These are phyloP conservation scores for Leptothorax acervorum DNA, from an alignment of 2,888 invertebrate genomes.

Conservation along the genomic window DNA sequence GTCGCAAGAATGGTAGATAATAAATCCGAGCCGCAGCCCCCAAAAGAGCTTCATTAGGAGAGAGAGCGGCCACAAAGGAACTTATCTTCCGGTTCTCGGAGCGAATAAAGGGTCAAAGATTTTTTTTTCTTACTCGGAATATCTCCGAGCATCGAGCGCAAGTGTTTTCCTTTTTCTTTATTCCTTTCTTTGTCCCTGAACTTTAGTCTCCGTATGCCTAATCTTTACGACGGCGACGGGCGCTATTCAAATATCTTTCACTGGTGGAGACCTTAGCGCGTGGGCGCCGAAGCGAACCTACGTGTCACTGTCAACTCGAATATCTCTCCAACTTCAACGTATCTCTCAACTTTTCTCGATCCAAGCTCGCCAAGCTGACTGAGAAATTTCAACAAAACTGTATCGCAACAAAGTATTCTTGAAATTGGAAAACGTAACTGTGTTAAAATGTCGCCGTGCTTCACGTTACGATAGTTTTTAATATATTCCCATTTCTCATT, in stretches of 20 bases:
- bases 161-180: constrained; percentile 3
- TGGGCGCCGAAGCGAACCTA: constrained; percentile 16
- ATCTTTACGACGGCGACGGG: constrained; percentile 19
- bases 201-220: constrained; percentile 25
- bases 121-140: background rate
- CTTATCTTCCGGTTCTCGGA: constrained; percentile 13
- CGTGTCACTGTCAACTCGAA: constrained; percentile 42
- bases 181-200: background rate
- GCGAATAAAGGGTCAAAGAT: constrained; percentile 27
- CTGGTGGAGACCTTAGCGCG: constrained; percentile 23
- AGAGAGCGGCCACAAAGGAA: background rate
- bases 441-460: too few species aligned
- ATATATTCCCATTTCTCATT: background rate
- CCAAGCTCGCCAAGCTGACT: constrained; percentile 26
- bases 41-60: constrained; percentile 36
- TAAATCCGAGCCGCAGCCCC: background rate
- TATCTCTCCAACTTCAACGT: constrained; percentile 27
- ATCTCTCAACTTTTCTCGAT: constrained; percentile 18
- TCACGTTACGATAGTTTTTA: background rate
- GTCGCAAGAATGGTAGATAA: constrained; percentile 4
- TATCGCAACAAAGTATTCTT: background rate
- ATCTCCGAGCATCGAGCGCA: background rate
- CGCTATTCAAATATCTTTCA: constrained; percentile 36
- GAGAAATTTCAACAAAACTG: constrained; percentile 36
- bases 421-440: background rate